Evolutionary conservation across 2,888 invertebrate genomes (phyloP).

Genomic region (Unio pictorum): DNA sequence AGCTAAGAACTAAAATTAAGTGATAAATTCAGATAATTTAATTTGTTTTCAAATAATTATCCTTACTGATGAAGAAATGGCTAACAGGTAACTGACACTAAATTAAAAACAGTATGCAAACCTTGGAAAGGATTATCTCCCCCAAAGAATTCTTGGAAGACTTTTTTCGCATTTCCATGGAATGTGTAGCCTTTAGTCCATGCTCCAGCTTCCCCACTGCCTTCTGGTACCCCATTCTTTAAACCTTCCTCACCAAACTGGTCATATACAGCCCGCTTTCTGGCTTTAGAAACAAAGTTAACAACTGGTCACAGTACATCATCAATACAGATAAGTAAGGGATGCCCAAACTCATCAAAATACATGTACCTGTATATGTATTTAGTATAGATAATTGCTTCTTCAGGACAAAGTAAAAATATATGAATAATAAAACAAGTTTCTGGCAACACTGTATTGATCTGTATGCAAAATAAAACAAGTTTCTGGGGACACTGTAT

Average conservation of each 20-base stretch:
- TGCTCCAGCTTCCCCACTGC: conserved; percentile 65
- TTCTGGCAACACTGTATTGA: no score
- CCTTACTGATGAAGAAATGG: background rate
- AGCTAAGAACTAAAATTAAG: no score
- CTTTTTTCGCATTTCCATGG: conserved; percentile 79
- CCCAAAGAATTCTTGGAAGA: conserved; percentile 83
- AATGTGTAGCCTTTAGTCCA: conserved; percentile 76
- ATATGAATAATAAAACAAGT: no score
- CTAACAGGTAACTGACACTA: background rate
- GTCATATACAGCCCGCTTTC: conserved; percentile 82
- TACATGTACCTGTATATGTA: no score
- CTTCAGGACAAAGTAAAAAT: no score
- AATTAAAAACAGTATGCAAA: conserved; percentile 15
- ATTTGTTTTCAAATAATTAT: no score
- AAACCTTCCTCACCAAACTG: conserved; percentile 91
- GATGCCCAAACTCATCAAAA: no score
- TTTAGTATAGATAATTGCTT: no score
- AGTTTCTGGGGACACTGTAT: no score
- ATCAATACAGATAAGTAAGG: background rate
- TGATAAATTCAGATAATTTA: no score
- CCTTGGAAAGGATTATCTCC: conserved; percentile 83
- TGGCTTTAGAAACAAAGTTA: conserved; percentile 47
- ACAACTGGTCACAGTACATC: background rate
- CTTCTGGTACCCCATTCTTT: conserved; percentile 84
- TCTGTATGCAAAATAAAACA: no score